phyloP scores from a whole-genome alignment of 2,888 invertebrate species.

The Mechanitis messenoides region DNA sequence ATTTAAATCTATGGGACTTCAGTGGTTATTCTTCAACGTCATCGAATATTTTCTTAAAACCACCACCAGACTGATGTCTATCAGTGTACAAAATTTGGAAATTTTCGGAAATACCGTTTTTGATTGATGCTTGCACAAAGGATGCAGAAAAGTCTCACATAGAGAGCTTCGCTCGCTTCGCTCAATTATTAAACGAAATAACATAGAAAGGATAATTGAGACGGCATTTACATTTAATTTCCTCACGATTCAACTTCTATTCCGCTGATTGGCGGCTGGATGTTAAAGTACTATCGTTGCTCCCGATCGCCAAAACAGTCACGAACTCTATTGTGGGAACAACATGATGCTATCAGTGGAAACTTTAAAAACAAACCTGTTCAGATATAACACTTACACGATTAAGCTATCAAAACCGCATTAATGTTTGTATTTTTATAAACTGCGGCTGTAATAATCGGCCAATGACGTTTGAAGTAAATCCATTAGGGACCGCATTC shows the following conservation, averaged over 20 bases:
- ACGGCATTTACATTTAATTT: conserved; percentile 21
- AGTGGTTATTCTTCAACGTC: too few relatives aligned
- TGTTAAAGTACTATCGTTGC: conserved; percentile 48
- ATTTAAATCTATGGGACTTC: too few relatives aligned
- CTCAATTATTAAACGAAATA: conserved; percentile 6
- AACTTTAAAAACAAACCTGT: conserved; percentile 34
- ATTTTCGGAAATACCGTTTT: too few relatives aligned
- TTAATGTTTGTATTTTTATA: conserved; percentile 4
- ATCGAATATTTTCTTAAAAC: too few relatives aligned
- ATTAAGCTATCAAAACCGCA: conserved; percentile 11
- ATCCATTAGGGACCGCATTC: conserved; percentile 22
- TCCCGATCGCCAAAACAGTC: conserved; percentile 56
- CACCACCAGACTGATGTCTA: too few relatives aligned
- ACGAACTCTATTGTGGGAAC: conserved; percentile 69
- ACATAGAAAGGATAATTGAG: conserved; percentile 11
- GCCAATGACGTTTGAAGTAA: conserved; percentile 19
- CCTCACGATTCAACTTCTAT: conserved; percentile 23
- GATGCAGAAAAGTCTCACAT: too few relatives aligned
- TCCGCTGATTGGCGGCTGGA: conserved; percentile 28
- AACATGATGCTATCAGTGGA: conserved; percentile 40
- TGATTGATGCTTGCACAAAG: too few relatives aligned
- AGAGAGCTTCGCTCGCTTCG: background rate
- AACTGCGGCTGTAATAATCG: conserved; percentile 7
- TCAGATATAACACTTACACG: conserved; percentile 31
- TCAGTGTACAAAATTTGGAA: too few relatives aligned